Evolutionary conservation across 2,888 invertebrate genomes (phyloP).

Genomic region (Acanthosepion esculentum): DNA sequence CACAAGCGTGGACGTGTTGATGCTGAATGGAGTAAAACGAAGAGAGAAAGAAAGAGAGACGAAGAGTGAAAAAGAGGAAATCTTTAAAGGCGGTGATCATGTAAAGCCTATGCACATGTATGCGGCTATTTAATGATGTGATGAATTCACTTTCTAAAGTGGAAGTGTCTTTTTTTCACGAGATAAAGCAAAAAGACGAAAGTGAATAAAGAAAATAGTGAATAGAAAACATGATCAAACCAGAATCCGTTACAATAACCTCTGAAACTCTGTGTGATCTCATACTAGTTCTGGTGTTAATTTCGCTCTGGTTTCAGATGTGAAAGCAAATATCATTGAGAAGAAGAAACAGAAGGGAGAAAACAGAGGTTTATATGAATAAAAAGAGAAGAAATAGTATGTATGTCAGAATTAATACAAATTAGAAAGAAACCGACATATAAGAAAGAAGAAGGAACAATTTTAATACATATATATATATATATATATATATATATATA

Average conservation of each 20-base stretch:
- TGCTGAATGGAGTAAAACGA: no score
- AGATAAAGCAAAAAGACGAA: no score
- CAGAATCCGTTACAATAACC: background rate
- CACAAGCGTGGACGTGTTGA: background rate
- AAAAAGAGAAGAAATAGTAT: background rate
- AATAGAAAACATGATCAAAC: background rate
- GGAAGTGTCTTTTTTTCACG: background rate
- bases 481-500: no score
- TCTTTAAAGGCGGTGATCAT: background rate
- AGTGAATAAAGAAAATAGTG: background rate
- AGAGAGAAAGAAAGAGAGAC: no score
- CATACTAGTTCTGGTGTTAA: background rate
- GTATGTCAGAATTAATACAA: no score
- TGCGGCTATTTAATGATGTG: background rate
- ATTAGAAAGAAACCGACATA: no score
- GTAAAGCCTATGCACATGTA: background rate
- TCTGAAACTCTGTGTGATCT: background rate
- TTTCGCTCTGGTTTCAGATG: background rate
- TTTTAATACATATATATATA: no score
- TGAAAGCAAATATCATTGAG: background rate
- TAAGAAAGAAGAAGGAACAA: no score
- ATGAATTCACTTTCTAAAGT: background rate
- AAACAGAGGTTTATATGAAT: background rate
- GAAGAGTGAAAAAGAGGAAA: background rate
- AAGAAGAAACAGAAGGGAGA: background rate